Evolutionary conservation across 2,888 invertebrate species (phyloP), one percentile per base, ranked within the genome.

Genomic region (Calliopum simillimum): DNA sequence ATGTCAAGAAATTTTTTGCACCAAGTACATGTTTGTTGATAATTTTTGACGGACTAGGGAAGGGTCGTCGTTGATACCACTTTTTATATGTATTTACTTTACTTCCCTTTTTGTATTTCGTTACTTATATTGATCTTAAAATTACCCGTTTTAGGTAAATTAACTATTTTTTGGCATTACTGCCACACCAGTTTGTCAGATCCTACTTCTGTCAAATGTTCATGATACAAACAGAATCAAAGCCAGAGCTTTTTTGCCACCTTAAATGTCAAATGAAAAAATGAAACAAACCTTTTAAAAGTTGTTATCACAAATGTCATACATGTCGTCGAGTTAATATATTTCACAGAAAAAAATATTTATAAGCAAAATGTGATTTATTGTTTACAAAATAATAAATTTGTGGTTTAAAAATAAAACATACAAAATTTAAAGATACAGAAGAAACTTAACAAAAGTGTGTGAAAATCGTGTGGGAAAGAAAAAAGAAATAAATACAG

Each of bases 301-400:
- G 75, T 76, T 76, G 76, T 75, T 76, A 76, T 75, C 76, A 77
- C 73, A 77, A 77, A 77, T 77, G 76, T 77, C 76, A 77, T 73
- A 74, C 72, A 73, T 74, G 73, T n/a, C n/a, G 33, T 76, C 72
- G 74, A 75, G 74, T 76, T 75, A 76, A 77, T 76, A 76, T 75
- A 75, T 76, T 77, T 73, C 70, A 77, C 68, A 33, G 33, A 73
- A 75, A 73, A 68, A 70, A 61, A 68, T 76, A 75, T 78, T 76
- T 76, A 76, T 75, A 74, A 76, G 76, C 77, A 77, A 77, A 77
- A 77, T 78, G 76, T 78, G 76, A 77, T 78, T 78, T 75, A 75
- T 75, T 76, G 76, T 74, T 76, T 73, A 76, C 70, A 68, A 75
- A 75, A 76, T 66, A 73, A 64, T 49, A 49, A 3, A 59, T 67